Percentiles rank a stretch among this genome's conserved stretches.
Conservation (phyloP, 2,797 vertebrate genomes). For the Cuniculus paca region DNA sequence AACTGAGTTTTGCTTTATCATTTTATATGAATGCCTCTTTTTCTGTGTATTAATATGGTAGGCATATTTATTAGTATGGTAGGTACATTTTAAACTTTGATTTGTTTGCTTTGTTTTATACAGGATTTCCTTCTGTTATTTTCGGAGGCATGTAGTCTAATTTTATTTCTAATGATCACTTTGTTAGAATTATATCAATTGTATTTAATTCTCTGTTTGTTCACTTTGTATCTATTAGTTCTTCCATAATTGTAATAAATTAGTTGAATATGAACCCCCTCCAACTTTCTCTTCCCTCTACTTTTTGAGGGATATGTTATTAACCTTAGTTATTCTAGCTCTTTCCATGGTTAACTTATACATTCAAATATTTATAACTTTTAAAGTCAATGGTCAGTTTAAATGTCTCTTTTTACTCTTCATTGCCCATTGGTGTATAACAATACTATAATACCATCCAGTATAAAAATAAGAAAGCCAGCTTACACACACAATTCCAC, state of each 20-base stretch:
- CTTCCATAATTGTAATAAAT: not conserved
- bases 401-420: not conserved
- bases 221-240: not conserved
- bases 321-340: not conserved
- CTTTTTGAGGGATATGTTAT: not conserved
- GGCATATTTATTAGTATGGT: not conserved
- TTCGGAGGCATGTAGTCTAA: not conserved
- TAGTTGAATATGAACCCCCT: not conserved
- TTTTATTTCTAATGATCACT: constrained; percentile 25
- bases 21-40: not conserved
- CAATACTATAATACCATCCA: not conserved
- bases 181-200: constrained; percentile 39
- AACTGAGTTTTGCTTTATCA: not conserved
- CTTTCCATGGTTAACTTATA: not conserved
- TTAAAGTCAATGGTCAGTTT: constrained; percentile 20
- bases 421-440: not conserved
- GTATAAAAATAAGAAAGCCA: constrained; percentile 35
- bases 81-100: not conserved
- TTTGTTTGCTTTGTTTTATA: constrained; percentile 14
- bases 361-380: constrained; percentile 19
- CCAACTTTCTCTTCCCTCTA: not conserved
- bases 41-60: not conserved
- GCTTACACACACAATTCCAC: not conserved
- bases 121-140: not conserved
- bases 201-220: not conserved